A percentile compares a stretch with the other conserved stretches of the same genome.
phyloP scores from a whole-genome alignment of 2,113 vertebrate genomes.

The Mixornis gularis region DNA sequence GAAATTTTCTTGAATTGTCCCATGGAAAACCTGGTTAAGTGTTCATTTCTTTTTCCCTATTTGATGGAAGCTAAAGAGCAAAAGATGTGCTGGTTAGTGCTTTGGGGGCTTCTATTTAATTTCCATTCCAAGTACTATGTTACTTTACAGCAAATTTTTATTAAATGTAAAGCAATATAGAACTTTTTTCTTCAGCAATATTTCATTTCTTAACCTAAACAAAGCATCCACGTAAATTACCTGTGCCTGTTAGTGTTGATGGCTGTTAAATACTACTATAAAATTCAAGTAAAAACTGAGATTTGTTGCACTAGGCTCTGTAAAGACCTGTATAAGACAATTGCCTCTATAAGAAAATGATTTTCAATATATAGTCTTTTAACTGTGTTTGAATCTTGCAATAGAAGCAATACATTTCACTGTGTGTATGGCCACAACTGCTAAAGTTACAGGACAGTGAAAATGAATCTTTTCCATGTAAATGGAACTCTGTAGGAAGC shows the following conservation, averaged over 20 bases:
- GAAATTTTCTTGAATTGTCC: neutral
- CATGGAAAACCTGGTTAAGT: neutral
- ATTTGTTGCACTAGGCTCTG: neutral
- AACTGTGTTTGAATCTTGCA: neutral
- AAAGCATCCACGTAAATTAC: neutral
- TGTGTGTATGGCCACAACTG: neutral
- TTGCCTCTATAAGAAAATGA: neutral
- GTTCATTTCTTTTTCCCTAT: neutral
- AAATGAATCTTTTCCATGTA: neutral
- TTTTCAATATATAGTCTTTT: neutral
- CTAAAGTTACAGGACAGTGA: neutral
- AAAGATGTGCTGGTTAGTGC: neutral
- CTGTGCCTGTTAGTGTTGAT: neutral
- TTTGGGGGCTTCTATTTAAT: neutral
- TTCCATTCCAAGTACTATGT: neutral
- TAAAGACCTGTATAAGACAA: neutral
- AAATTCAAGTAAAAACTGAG: neutral
- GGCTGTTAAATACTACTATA: neutral
- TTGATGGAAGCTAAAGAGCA: neutral
- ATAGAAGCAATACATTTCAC: neutral
- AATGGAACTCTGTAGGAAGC: neutral
- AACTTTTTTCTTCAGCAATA: neutral
- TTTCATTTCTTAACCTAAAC: neutral
- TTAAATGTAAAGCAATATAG: neutral
- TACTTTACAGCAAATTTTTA: neutral